Evolutionary conservation across 2,113 vertebrate species (phyloP), one percentile per base, ranked within the genome.

Genomic region (Andinoacara biseriatus): DNA sequence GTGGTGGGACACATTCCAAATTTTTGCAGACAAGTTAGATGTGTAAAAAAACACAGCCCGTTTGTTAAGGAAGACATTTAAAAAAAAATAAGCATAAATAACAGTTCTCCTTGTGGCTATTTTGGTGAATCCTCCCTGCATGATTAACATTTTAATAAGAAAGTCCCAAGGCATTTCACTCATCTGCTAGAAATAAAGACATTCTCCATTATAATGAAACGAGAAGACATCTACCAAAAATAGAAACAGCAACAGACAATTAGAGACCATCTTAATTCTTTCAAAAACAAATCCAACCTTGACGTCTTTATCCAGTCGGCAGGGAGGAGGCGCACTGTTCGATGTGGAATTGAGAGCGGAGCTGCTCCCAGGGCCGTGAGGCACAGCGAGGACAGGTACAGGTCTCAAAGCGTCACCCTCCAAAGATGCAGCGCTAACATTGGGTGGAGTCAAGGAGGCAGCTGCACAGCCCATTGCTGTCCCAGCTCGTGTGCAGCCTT

Each of bases 261-360:
- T 52, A 10, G 24, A 52, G 65, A 72, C 65, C 46, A 14, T 29
- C 26, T 18, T n/a, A 13, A 33, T 20, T 35, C 4, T n/a, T 7
- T 57, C 10, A 10, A 35, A 33, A 14, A 80, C 58, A 18, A 24
- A 24, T 63, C 84, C 74, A 79, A 99, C 98, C 97, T 98, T 99
- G 89, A 91, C 84, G 26, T 98, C 98, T 88, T 98, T 98, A 82
- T 99, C 98, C 89, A 95, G 93, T 91, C 97, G 96, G 94, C 91
- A 92, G 65, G 92, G 84, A 43, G 94, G 90, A 78, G 93, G 86
- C 40, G 81, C 89, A 86, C 95, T 96, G 49, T 91, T 91, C 13
- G 95, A 81, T n/a, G 89, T 40, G 6, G 90, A 83, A 75, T 84
- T 94, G 40, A 96, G 95, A 22, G 95, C 92, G 72, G 96, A 94